A percentile compares a stretch with the other conserved stretches of the same genome.
Evolutionary conservation across 2,888 invertebrate species (phyloP).

Genomic region (Stenichneumon culpator): DNA sequence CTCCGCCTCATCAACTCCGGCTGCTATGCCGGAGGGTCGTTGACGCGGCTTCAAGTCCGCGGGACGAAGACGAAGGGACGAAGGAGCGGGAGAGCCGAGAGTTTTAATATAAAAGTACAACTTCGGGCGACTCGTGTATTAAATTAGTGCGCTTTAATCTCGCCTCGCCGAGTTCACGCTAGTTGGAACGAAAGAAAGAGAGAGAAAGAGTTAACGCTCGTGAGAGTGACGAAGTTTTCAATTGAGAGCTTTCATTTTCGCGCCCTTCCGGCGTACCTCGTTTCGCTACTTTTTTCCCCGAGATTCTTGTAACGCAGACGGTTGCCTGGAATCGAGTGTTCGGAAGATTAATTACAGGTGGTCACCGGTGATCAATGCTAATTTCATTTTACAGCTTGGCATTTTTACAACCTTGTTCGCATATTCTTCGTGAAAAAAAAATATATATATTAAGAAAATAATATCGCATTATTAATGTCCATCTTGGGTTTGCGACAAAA

Average conservation of each 20-base stretch:
- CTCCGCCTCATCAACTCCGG: background rate
- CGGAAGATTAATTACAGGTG: background rate
- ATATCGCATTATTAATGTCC: too few species aligned
- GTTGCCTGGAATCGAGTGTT: slow-evolving; percentile 9
- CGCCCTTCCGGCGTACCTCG: background rate
- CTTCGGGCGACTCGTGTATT: slow-evolving; percentile 59
- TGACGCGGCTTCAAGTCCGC: background rate
- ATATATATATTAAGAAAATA: background rate
- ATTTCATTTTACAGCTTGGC: background rate
- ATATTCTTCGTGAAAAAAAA: background rate
- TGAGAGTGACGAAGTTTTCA: slow-evolving; percentile 58
- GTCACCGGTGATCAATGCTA: background rate
- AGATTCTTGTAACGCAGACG: background rate
- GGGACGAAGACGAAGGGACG: slow-evolving; percentile 18
- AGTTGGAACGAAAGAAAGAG: slow-evolving; percentile 13
- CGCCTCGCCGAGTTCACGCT: slow-evolving; percentile 24
- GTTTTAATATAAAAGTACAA: slow-evolving; percentile 68
- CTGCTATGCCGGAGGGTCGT: background rate
- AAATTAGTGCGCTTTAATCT: slow-evolving; percentile 68
- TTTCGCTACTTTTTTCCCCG: slow-evolving; percentile 11
- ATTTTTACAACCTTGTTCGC: background rate
- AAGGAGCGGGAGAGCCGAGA: slow-evolving; percentile 19
- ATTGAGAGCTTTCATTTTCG: slow-evolving; percentile 52
- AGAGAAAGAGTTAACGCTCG: background rate
- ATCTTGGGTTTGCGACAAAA: too few species aligned